A percentile compares a stretch with the other conserved stretches of the same genome.
These are phyloP conservation scores for Falcunculus frontatus DNA, from an alignment of 2,113 vertebrate species.

Conservation along the genomic window DNA sequence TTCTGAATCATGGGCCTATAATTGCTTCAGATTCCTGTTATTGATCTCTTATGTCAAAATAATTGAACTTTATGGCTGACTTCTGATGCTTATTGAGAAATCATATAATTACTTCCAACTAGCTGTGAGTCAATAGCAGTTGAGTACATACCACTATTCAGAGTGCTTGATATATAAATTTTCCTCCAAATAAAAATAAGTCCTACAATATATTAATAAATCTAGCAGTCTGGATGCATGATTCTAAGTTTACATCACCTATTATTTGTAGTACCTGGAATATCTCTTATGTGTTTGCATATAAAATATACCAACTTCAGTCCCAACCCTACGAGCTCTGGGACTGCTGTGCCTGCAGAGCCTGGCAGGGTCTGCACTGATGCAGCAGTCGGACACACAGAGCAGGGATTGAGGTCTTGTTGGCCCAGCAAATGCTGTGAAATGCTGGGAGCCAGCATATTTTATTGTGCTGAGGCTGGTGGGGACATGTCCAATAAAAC, in stretches of 20 bases:
- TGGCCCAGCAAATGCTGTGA: background rate
- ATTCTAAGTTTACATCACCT: background rate
- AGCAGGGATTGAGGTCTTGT: background rate
- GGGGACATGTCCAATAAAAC: background rate
- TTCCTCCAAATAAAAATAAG: background rate
- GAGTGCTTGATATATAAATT: background rate
- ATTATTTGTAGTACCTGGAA: background rate
- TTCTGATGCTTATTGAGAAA: conserved; percentile 55
- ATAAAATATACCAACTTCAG: background rate
- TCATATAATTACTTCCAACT: conserved; percentile 48
- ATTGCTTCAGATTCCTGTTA: conserved; percentile 46
- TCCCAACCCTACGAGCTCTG: background rate
- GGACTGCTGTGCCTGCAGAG: background rate
- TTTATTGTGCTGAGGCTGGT: background rate
- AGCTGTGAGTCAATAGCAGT: background rate
- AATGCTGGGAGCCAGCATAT: background rate
- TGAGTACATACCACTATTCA: background rate
- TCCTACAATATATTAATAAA: background rate
- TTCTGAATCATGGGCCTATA: conserved; percentile 17
- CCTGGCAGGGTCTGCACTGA: background rate
- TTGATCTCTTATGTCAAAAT: conserved; percentile 55
- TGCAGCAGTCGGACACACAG: background rate
- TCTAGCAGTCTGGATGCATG: background rate
- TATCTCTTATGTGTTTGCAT: background rate
- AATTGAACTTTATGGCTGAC: conserved; percentile 48